phyloP scores from a whole-genome alignment of 2,888 invertebrate genomes.

The Nasonia oneida region DNA sequence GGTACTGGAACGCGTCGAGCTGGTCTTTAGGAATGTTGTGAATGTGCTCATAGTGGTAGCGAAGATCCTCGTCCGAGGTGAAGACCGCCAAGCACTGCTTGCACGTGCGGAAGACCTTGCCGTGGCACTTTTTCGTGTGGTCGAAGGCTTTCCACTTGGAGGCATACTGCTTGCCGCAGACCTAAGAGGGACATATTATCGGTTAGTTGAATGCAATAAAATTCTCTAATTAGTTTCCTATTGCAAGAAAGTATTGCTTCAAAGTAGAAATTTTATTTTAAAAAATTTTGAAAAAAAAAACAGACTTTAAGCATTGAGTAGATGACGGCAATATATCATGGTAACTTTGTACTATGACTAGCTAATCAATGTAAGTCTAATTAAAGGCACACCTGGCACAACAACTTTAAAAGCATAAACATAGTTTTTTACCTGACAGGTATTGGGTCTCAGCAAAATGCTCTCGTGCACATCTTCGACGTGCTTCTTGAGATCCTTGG shows the following conservation, averaged over 20 bases:
- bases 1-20: conserved; percentile 73
- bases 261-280: no score
- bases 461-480: conserved; percentile 80
- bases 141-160: conserved; percentile 83
- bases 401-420: not conserved
- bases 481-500: conserved; percentile 81
- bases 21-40: conserved; percentile 78
- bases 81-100: conserved; percentile 83
- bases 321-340: not conserved
- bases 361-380: not conserved
- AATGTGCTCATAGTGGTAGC: conserved; percentile 79
- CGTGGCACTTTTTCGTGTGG: conserved; percentile 82
- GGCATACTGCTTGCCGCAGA: conserved; percentile 83
- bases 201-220: not conserved
- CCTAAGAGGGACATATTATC: conserved; percentile 62
- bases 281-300: not conserved
- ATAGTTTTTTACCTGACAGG: conserved; percentile 77
- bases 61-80: conserved; percentile 80
- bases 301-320: not conserved
- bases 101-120: conserved; percentile 82
- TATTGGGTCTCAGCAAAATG: conserved; percentile 80
- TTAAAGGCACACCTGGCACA: not conserved
- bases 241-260: no score
- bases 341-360: not conserved
- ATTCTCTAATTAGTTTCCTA: no score